Percentiles rank a stretch among this genome's conserved stretches.
Conservation (phyloP, 2,113 vertebrate species). For the Riparia riparia region DNA sequence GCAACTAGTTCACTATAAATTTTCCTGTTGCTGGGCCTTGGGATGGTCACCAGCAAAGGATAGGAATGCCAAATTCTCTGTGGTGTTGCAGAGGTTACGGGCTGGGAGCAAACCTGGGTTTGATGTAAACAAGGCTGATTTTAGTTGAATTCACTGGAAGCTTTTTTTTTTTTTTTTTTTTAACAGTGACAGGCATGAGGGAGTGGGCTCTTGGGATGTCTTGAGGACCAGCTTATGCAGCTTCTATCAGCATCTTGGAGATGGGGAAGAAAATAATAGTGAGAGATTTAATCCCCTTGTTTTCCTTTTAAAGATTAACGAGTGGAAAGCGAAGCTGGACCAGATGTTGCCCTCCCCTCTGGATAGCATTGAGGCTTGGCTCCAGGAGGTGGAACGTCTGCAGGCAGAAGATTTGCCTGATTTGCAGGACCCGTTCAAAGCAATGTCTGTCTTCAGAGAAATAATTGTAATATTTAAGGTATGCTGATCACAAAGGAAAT, state of each 20-base stretch:
- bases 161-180: background rate
- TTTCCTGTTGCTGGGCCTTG: background rate
- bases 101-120: background rate
- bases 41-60: background rate
- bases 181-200: background rate
- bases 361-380: slow-evolving; percentile 81
- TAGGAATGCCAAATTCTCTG: background rate
- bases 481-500: slow-evolving; percentile 11
- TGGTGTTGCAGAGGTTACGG: background rate
- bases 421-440: slow-evolving; percentile 75
- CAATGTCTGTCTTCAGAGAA: slow-evolving; percentile 76
- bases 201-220: background rate
- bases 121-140: background rate
- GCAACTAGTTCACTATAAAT: background rate
- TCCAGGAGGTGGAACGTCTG: slow-evolving; percentile 81
- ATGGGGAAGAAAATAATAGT: background rate
- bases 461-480: slow-evolving; percentile 87
- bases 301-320: slow-evolving; percentile 77
- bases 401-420: slow-evolving; percentile 77
- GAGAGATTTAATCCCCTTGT: background rate
- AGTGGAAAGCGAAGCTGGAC: slow-evolving; percentile 83
- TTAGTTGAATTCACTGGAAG: background rate
- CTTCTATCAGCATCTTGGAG: background rate
- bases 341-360: slow-evolving; percentile 82
- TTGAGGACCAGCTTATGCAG: background rate